Conservation (phyloP, 2,888 invertebrate species). For the Nymphalis c-album region DNA sequence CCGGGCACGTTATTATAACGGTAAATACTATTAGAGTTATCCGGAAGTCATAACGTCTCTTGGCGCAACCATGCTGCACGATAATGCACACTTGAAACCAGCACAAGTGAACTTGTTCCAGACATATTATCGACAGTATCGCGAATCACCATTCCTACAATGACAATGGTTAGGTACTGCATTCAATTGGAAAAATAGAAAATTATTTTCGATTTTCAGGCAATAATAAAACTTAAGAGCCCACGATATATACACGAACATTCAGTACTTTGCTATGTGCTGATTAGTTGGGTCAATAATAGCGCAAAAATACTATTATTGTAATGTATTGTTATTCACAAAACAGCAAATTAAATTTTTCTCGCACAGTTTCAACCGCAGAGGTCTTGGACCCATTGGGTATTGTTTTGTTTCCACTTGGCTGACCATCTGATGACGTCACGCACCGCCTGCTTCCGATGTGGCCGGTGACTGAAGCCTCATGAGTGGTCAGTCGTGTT, state of each 20-base stretch:
- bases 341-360: background rate
- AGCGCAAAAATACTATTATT: too few species aligned
- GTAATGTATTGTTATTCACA: background rate
- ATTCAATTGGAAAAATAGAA: background rate
- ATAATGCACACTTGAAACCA: conserved; percentile 34
- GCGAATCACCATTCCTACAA: background rate
- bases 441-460: conserved; percentile 67
- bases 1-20: conserved; percentile 49
- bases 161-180: background rate
- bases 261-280: too few species aligned
- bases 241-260: too few species aligned
- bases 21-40: conserved; percentile 58
- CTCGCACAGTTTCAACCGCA: conserved; percentile 19
- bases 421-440: conserved; percentile 70
- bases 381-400: conserved; percentile 32
- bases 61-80: conserved; percentile 26
- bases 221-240: background rate
- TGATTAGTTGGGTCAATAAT: too few species aligned
- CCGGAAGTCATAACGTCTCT: conserved; percentile 56
- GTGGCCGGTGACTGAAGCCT: conserved; percentile 48
- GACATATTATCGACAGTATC: conserved; percentile 11
- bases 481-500: conserved; percentile 13
- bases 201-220: background rate
- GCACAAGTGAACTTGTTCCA: conserved; percentile 29
- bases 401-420: conserved; percentile 66